Percentiles rank a stretch among this genome's conserved stretches.
Conservation (phyloP, 2,797 vertebrate genomes). For the Pseudochromis fuscus region DNA sequence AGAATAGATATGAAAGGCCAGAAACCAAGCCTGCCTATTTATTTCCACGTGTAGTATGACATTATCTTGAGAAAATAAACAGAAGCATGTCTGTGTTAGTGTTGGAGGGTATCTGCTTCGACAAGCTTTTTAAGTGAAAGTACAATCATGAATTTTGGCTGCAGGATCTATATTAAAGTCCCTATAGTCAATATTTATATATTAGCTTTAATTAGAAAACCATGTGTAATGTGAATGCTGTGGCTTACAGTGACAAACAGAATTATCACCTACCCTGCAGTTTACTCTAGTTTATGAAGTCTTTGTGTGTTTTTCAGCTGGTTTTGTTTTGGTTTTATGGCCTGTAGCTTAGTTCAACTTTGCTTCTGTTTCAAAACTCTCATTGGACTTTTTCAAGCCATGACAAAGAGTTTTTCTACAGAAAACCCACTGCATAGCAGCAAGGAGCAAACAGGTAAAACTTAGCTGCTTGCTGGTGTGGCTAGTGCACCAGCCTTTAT, state of each 20-base stretch:
- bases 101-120: slow-evolving; percentile 15
- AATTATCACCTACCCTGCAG: neutral
- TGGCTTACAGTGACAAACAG: neutral
- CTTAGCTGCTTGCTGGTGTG: too few relatives aligned
- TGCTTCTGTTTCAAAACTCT: neutral
- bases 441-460: too few relatives aligned
- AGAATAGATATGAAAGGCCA: slow-evolving; percentile 26
- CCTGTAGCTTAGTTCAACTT: neutral
- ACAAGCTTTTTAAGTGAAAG: slow-evolving; percentile 29
- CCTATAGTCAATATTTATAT: neutral
- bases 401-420: neutral
- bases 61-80: slow-evolving; percentile 66
- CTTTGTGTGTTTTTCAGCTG: slow-evolving; percentile 3
- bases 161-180: too few relatives aligned
- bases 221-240: neutral
- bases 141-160: neutral
- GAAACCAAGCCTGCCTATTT: slow-evolving; percentile 34
- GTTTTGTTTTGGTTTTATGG: slow-evolving; percentile 17
- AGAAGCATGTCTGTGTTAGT: slow-evolving; percentile 32
- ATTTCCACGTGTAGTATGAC: slow-evolving; percentile 57
- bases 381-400: neutral
- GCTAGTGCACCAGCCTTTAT: too few relatives aligned
- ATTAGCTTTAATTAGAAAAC: neutral
- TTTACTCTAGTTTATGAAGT: neutral
- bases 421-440: neutral